phyloP scores from a whole-genome alignment of 2,888 invertebrate species.

The Spodoptera exigua region DNA sequence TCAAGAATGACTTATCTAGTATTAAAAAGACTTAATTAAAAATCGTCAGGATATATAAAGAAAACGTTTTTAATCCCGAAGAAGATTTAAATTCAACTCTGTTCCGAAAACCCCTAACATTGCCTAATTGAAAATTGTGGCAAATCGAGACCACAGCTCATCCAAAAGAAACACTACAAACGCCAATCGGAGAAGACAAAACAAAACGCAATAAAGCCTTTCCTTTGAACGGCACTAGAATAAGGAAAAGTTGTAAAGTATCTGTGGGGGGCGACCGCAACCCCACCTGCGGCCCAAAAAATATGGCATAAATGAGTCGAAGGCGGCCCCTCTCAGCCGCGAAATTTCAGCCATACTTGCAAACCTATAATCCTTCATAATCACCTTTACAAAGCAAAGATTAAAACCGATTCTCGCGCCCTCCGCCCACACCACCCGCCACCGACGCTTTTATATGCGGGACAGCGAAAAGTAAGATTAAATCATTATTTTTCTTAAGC shows the following conservation, averaged over 20 bases:
- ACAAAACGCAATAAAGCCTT: constrained; percentile 81
- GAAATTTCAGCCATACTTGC: constrained; percentile 89
- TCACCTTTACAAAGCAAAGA: constrained; percentile 91
- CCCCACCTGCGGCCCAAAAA: constrained; percentile 84
- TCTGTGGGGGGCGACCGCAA: constrained; percentile 80
- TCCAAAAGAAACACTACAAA: constrained; percentile 69
- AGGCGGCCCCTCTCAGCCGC: constrained; percentile 81
- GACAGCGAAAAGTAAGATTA: constrained; percentile 89
- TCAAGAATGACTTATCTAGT: no score
- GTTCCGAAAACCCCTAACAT: constrained; percentile 22
- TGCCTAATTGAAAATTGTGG: constrained; percentile 27
- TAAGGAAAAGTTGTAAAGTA: constrained; percentile 86
- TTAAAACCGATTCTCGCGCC: constrained; percentile 89
- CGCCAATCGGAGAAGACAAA: constrained; percentile 73
- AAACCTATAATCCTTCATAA: constrained; percentile 90
- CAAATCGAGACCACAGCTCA: constrained; percentile 70
- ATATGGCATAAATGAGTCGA: constrained; percentile 84
- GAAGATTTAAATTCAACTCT: not conserved
- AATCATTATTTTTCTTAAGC: constrained; percentile 90
- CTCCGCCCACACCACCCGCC: constrained; percentile 68
- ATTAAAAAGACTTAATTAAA: no score
- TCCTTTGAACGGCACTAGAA: constrained; percentile 84
- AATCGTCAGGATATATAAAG: no score
- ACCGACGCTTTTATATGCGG: constrained; percentile 86
- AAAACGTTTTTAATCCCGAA: no score